Base-by-base conservation (phyloP, 2,888 invertebrate genomes). In the Cecidostiba fungosa region DNA sequence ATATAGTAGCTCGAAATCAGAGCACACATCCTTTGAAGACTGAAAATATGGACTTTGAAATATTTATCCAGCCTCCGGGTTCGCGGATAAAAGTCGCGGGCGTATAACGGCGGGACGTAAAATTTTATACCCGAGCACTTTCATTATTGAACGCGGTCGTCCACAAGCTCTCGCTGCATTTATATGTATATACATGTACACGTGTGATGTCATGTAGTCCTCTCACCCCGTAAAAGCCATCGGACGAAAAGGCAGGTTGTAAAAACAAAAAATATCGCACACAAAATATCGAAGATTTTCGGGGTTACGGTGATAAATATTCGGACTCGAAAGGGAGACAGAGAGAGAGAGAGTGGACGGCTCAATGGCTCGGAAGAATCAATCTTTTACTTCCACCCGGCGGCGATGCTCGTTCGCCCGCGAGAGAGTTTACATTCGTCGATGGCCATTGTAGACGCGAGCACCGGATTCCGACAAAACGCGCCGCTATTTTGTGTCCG, bases 341-440 rank as follows among this genome's bases (percentile, higher is more conserved):
- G 39, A 10, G 39, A 8, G 39, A 19, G 19, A 6, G 36, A n/a
- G 74, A 74, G 50, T 12, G 23, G 72, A 36, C 26, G 59, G 59
- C 12, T 72, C 72, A 14, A 69, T 59, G 83, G 43, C 0, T 50
- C 23, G 59, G 72, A 83, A 83, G 72, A 77, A 59, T 77, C 77
- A 72, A 76, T 70, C 36, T 70, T 82, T 77, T 14, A 54, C 23
- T 59, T 6, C 23, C n/a, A 14, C 16, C 5, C 39, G 47, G 12
- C 23, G 39, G 43, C 59, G n/a, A n/a, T n/a, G 62, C 39, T 66
- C n/a, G 32, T n/a, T 70, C 23, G 36, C 59, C 1, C 43, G 72
- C 72, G n/a, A 50, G 62, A 26, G 23, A 70, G 36, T 70, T 36
- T 70, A 36, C 36, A 36, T 70, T 36, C 36, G 36, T n/a, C 36